A percentile compares a stretch with the other conserved stretches of the same genome.
Evolutionary conservation across 2,113 vertebrate species (phyloP).

Genomic region (Nyctereutes procyonoides): DNA sequence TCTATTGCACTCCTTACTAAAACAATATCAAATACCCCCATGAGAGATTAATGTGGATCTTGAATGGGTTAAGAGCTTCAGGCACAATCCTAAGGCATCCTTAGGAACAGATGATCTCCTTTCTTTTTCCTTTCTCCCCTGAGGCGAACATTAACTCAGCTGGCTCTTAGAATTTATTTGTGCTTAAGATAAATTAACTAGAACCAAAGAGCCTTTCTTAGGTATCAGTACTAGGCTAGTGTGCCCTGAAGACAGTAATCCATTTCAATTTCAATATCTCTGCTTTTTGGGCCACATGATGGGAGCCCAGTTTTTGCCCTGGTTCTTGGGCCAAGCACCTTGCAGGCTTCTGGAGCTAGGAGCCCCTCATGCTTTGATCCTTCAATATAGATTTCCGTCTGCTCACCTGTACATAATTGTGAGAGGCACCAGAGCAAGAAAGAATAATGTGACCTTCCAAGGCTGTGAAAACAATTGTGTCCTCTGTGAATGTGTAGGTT

Average conservation of each 20-base stretch:
- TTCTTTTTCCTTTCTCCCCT: conserved; percentile 64
- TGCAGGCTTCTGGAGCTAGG: neutral
- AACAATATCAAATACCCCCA: neutral
- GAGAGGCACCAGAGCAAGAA: conserved; percentile 67
- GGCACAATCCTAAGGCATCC: conserved; percentile 48
- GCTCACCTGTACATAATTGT: neutral
- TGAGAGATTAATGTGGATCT: neutral
- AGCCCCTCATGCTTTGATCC: neutral
- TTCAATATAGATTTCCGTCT: conserved; percentile 60
- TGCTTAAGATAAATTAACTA: conserved; percentile 75
- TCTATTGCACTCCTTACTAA: neutral
- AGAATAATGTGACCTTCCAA: conserved; percentile 63
- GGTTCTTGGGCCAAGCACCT: neutral
- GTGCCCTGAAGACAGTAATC: conserved; percentile 42
- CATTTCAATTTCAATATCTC: conserved; percentile 38
- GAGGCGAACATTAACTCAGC: conserved; percentile 73
- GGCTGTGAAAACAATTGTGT: conserved; percentile 58
- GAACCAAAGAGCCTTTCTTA: conserved; percentile 65
- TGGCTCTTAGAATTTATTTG: conserved; percentile 69
- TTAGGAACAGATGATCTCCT: conserved; percentile 56
- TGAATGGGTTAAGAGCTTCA: conserved; percentile 62
- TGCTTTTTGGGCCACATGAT: neutral
- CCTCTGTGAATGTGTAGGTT: conserved; percentile 67
- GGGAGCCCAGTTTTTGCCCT: neutral
- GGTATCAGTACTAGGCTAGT: conserved; percentile 20